These are phyloP conservation scores for Cryptocheilus praepositus DNA, from an alignment of 2,888 invertebrate genomes.

Conservation along the genomic window DNA sequence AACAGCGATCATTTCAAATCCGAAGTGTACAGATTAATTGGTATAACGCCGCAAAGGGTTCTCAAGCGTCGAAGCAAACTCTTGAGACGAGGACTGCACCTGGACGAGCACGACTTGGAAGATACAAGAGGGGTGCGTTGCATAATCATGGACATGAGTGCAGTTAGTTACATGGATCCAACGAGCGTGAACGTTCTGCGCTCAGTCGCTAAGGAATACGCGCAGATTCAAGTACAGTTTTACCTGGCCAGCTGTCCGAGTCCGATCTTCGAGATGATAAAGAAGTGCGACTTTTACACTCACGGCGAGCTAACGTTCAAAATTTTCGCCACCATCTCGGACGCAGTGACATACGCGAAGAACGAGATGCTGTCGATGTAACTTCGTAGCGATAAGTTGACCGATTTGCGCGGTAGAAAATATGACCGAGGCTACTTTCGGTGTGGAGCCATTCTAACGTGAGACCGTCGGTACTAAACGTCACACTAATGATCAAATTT, in stretches of 20 bases:
- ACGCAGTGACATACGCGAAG: constrained; percentile 77
- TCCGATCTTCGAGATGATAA: constrained; percentile 71
- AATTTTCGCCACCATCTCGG: constrained; percentile 80
- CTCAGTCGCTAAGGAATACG: constrained; percentile 76
- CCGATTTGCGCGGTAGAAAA: neutral
- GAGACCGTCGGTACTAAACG: no score
- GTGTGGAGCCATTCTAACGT: no score
- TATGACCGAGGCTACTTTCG: neutral
- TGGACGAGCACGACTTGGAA: constrained; percentile 52
- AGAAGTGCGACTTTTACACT: constrained; percentile 68
- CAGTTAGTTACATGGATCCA: constrained; percentile 80
- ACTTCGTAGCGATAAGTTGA: neutral
- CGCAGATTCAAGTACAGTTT: constrained; percentile 76
- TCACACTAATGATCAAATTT: no score
- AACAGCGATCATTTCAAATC: constrained; percentile 78
- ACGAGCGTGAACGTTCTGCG: constrained; percentile 79
- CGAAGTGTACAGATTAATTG: constrained; percentile 76
- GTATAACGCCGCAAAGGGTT: constrained; percentile 76
- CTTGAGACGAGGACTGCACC: constrained; percentile 60
- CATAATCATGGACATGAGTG: constrained; percentile 80
- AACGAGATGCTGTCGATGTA: constrained; percentile 53
- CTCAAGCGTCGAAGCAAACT: constrained; percentile 72
- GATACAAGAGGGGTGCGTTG: constrained; percentile 57
- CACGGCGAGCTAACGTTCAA: constrained; percentile 70
- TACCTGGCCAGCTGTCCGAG: constrained; percentile 77